Base-by-base conservation (phyloP, 1,140 invertebrate species). In the Phocides pigmalion region DNA sequence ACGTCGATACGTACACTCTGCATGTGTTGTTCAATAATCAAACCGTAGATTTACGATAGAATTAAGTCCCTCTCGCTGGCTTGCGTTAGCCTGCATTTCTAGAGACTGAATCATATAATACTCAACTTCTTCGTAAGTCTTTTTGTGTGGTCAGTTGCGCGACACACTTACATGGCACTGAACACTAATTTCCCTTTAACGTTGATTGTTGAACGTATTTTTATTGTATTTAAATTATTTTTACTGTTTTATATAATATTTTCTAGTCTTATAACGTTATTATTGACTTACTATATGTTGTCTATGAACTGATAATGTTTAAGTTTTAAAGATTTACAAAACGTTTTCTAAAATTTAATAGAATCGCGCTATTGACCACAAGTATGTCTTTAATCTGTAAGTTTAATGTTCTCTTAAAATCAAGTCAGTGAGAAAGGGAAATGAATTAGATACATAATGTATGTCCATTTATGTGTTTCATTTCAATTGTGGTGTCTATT, bases 401-500 rank as follows among this genome's bases (percentile, higher is more conserved):
- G 53, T 16, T 41, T 56, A 17, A 28, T 17, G 19, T 44, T 53
- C 20, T 41, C 32, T 17, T 49, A 28, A 17, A 6, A 25, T 70
- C 79, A 86, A 82, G 80, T 89, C 83, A 81, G 82, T 79, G 70
- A 83, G 86, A 77, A 87, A 32, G 49, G 71, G 76, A 20, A 53
- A 76, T 76, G 79, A 68, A 66, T 82, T 90, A 89, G 84, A 72
- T 81, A 66, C 64, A 82, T 87, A 87, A 70, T 58, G 67, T 85
- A 86, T 91, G 89, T 91, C 89, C 89, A 90, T 91, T 71, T 84
- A 89, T 87, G 82, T 89, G 82, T 89, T 79, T 91, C 74, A 84
- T 89, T 90, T 88, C 84, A 84, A 90, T 89, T 84, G 89, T 91
- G 87, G 85, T 91, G 86, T 91, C 87, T 91, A 88, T 69, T 88